Evolutionary conservation across 1,140 invertebrate genomes (phyloP), one percentile per base, ranked within the genome.

Genomic region (Cheumatopsyche charites): DNA sequence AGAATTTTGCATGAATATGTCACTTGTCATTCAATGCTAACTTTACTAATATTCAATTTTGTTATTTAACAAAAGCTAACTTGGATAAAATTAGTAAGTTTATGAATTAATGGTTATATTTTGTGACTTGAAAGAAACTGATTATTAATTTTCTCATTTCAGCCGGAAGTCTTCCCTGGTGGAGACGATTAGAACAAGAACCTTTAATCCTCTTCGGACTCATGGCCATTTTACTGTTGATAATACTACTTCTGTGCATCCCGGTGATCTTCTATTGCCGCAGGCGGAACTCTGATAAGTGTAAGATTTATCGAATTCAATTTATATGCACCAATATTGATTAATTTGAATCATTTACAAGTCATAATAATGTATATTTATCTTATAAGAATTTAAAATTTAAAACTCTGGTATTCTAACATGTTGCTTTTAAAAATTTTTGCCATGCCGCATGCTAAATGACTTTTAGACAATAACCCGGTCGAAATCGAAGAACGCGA

Each of bases 241-340:
- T 92, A 72, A 88, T 94, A 55, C 87, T 94, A 58, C 88, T 95
- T 68, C 89, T 94, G 70, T 93, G 92, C 81, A 88, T 93, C 78
- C 89, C 92, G 75, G 92, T 95, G 78, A 91, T 92, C 78, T 87
- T 93, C 77, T 87, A 94, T 72, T 94, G 92, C 80, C 85, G 91
- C 71, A 86, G 91, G 67, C 92, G 92, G 82, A 85, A 91, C 66
- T 89, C 90, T 76, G 91, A 91, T 78, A 94, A 95, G 90, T 94
- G 93, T 95, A 85, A 94, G 92, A 58, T 23, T 3, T 6, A n/a
- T 15, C 3, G 13, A 6, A 47, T 47, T 47, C 43, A 15, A 47
- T 47, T 3, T 47, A 47, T 2, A 49, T 49, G 45, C 45, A 49
- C 45, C 5, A 15, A 19, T 83, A 36, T 36, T 36, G 29, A 36